Evolutionary conservation across 2,888 invertebrate species (phyloP), one percentile per base, ranked within the genome.

Genomic region (Pocota personata): DNA sequence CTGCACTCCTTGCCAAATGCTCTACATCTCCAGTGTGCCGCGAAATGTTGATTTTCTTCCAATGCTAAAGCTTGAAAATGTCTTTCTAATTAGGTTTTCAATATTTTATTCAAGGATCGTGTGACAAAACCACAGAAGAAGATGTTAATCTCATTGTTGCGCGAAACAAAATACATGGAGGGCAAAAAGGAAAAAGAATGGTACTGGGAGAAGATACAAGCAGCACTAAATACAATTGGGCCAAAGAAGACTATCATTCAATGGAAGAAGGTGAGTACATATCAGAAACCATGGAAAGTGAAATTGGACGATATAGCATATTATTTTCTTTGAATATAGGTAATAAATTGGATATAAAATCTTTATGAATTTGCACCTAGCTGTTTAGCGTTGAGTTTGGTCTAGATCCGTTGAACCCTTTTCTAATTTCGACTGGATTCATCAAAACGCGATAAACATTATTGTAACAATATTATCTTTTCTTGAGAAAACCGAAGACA

Each of bases 131-230:
- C 91, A 72, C 91, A 92, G 87, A 92, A 92, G 79, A 91, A 91
- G 87, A 92, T 92, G 92, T 89, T 92, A 43, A 92, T 92, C 69
- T 91, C 91, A 16, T 87, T 92, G 83, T 84, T 92, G 88, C 90
- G 92, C n/a, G 91, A 92, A 87, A 92, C 91, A 12, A 91, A 91
- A 64, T 91, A 90, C 76, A 91, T 92, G 91, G 92, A 92, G 87
- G 91, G 92, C 35, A 92, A 91, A 78, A 92, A 91, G 87, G 91
- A 92, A 80, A 92, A 92, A 87, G 91, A 92, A 84, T 91, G 91
- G 91, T 92, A 92, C 69, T 92, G 91, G 91, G 92, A 91, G 79
- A 92, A 92, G 78, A 92, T 91, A 46, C 91, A 92, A 78, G 91
- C 91, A 66, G 92, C 91, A 40, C 84, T 91, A 1, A 92, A 92